Conservation (phyloP, 2,797 vertebrate genomes). For the Lagocephalus sceleratus region DNA sequence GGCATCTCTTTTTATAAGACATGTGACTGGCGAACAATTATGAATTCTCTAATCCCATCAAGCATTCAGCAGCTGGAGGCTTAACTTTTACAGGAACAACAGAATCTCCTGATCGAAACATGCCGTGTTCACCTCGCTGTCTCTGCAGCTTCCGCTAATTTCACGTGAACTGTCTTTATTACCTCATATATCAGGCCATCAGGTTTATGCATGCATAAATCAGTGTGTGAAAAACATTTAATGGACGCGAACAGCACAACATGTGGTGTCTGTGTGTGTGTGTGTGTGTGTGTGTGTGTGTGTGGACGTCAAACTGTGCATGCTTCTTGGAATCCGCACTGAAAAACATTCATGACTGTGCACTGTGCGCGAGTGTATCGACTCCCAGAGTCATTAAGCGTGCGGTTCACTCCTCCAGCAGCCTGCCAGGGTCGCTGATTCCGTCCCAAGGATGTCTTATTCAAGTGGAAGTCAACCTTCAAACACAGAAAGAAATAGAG, state of each 20-base stretch:
- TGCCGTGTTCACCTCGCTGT: slow-evolving; percentile 34
- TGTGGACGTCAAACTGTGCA: background rate
- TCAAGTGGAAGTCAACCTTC: slow-evolving; percentile 77
- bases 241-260: slow-evolving; percentile 3
- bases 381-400: slow-evolving; percentile 25
- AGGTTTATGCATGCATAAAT: too few species aligned
- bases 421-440: slow-evolving; percentile 71
- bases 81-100: slow-evolving; percentile 57
- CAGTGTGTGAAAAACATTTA: too few species aligned
- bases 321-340: background rate
- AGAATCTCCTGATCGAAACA: slow-evolving; percentile 61
- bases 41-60: slow-evolving; percentile 67
- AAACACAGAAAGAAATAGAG: slow-evolving; percentile 69
- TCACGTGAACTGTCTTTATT: slow-evolving; percentile 11
- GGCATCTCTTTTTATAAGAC: slow-evolving; percentile 69
- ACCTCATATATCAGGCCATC: slow-evolving; percentile 1
- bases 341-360: background rate
- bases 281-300: too few species aligned
- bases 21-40: slow-evolving; percentile 71
- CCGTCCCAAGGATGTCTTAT: slow-evolving; percentile 64
- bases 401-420: slow-evolving; percentile 68
- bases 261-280: too few species aligned
- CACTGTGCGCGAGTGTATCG: slow-evolving; percentile 10
- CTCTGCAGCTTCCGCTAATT: slow-evolving; percentile 4
- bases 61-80: slow-evolving; percentile 50